Conservation (phyloP, 2,797 vertebrate genomes). For the Sebastes wilsoni region DNA sequence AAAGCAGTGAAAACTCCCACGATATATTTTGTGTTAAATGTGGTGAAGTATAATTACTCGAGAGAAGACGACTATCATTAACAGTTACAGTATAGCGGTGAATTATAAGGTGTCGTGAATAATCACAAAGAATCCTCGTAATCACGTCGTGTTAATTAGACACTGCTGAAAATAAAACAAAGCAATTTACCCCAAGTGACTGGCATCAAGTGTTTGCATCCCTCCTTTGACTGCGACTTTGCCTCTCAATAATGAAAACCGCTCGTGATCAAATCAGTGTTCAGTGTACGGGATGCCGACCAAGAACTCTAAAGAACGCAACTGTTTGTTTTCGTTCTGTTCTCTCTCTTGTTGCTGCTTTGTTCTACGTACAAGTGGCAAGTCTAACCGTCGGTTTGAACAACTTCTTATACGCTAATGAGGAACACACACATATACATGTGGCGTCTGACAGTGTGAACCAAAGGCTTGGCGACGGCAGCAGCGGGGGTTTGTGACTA, state of each 20-base stretch:
- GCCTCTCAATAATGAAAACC: background rate
- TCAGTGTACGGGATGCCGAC: background rate
- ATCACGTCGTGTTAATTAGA: constrained; percentile 23
- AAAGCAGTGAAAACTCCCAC: background rate
- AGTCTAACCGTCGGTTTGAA: constrained; percentile 3
- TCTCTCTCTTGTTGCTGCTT: background rate
- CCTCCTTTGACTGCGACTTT: background rate
- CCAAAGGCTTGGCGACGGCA: constrained; percentile 3
- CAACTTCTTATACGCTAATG: background rate
- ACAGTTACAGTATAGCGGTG: background rate
- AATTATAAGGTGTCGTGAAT: background rate
- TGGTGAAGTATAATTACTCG: background rate
- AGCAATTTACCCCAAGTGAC: background rate
- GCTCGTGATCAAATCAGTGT: background rate
- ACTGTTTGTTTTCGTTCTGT: background rate
- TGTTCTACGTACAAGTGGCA: background rate
- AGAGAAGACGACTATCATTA: background rate
- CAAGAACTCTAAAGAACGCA: background rate
- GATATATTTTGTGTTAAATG: background rate
- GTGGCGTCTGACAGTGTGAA: constrained; percentile 11
- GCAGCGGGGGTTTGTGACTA: constrained; percentile 36
- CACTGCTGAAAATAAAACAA: background rate
- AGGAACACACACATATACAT: background rate
- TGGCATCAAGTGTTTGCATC: constrained; percentile 3
- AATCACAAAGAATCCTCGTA: background rate